Base-by-base conservation (phyloP, 2,113 vertebrate genomes). In the Cynoglossus semilaevis region DNA sequence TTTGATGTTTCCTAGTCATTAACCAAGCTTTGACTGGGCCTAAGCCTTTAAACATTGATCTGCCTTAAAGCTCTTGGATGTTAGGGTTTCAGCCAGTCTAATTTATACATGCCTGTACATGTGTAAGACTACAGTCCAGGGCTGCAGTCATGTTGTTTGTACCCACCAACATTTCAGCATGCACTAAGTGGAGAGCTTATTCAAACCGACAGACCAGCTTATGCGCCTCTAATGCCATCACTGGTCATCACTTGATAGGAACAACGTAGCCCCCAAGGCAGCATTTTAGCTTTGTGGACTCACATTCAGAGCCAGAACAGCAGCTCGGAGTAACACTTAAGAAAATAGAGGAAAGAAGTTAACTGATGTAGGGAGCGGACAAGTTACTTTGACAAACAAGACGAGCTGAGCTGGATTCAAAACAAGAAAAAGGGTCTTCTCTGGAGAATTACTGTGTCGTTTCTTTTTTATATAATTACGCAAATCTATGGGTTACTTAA, bases 191-290 rank as follows among this genome's bases (percentile, higher is more conserved):
- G 70, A 40, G 47, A 70, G 68, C 81, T 88, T 87, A 90, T 86
- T 69, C 80, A 77, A 88, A 86, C 63, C 41, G 89, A 91, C 88
- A 83, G 79, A 66, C 59, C 62, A 45, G 34, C 78, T 74, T 84
- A 76, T 66, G 73, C 74, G 77, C 67, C 84, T 87, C 90, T 89
- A 88, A 85, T 82, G 77, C 82, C 83, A 88, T 70, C 76, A 67
- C 82, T 73, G 84, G 83, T 88, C 81, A 66, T 85, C 77, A 80
- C 80, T 88, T 81, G 69, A 87, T 84, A 79, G 76, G 83, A 76
- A 63, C 70, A 60, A 70, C 76, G 81, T 80, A 83, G 76, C 79
- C 87, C 22, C 74, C 67, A 71, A 65, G 84, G 86, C 72, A 64
- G 67, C 67, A 74, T 66, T 76, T 85, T 60, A 72, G 65, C 72